These are phyloP conservation scores for Phymorhynchus buccinoides DNA, from an alignment of 1,140 invertebrate species.

Conservation along the genomic window DNA sequence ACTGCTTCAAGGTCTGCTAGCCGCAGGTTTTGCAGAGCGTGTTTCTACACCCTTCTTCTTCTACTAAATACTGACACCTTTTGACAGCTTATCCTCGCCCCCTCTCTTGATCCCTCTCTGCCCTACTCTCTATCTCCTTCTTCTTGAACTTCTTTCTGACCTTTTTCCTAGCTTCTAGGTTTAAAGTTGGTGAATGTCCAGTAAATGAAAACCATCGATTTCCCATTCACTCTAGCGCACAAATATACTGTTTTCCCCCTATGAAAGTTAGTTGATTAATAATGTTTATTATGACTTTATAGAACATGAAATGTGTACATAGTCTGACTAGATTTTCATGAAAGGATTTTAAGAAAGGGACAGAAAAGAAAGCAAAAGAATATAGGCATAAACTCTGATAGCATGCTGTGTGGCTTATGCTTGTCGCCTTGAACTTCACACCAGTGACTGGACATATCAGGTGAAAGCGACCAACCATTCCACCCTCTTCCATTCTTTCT, in stretches of 20 bases:
- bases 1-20: slow-evolving; percentile 21
- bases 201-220: background rate
- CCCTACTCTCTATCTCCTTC: background rate
- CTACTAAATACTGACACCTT: background rate
- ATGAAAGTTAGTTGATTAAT: background rate
- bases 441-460: slow-evolving; percentile 39
- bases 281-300: too few relatives aligned
- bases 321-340: background rate
- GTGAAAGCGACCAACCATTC: slow-evolving; percentile 39
- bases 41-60: background rate
- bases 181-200: slow-evolving; percentile 2
- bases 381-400: background rate
- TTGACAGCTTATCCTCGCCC: background rate
- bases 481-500: slow-evolving; percentile 4
- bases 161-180: background rate
- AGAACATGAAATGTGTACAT: background rate
- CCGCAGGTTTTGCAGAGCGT: slow-evolving; percentile 33
- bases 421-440: slow-evolving; percentile 16
- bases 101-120: background rate
- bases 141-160: background rate
- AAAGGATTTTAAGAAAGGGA: background rate
- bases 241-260: background rate
- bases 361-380: background rate
- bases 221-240: slow-evolving; percentile 9
- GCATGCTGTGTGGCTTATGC: slow-evolving; percentile 20